phyloP scores from a whole-genome alignment of 2,888 invertebrate genomes.

The Himalopsyche tibetana region DNA sequence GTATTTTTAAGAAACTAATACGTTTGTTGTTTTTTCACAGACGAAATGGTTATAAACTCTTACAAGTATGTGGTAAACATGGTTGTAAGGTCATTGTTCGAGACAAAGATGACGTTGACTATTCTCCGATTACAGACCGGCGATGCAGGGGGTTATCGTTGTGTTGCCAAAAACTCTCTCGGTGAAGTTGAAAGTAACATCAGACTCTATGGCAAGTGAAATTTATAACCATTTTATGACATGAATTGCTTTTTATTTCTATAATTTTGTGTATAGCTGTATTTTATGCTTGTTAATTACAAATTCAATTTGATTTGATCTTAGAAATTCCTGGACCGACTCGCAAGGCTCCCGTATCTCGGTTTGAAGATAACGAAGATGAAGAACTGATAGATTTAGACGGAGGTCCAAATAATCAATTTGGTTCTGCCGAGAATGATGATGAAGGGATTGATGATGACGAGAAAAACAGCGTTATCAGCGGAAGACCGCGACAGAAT shows the following conservation, averaged over 20 bases:
- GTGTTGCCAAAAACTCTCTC: conserved; percentile 90
- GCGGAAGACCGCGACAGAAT: conserved; percentile 8
- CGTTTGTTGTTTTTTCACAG: conserved; percentile 71
- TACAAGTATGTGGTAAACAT: conserved; percentile 87
- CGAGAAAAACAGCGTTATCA: conserved; percentile 11
- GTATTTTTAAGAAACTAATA: background rate
- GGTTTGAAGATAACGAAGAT: conserved; percentile 76
- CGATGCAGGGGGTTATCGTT: conserved; percentile 89
- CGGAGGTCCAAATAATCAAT: conserved; percentile 81
- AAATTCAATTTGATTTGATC: background rate
- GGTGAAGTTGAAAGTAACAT: conserved; percentile 93
- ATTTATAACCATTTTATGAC: background rate
- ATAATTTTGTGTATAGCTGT: background rate
- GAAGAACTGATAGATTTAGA: conserved; percentile 73
- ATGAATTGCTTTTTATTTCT: background rate
- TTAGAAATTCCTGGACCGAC: conserved; percentile 88
- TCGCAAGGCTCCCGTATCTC: conserved; percentile 66
- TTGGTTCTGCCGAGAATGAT: conserved; percentile 84
- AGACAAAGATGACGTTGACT: conserved; percentile 88
- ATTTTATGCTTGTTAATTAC: background rate
- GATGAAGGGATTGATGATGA: conserved; percentile 69
- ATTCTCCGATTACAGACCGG: conserved; percentile 84
- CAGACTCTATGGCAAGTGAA: conserved; percentile 86
- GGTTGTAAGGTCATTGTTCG: conserved; percentile 84
- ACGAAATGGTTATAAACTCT: conserved; percentile 90